phyloP scores from a whole-genome alignment of 2,888 invertebrate genomes.

The Nezara viridula region DNA sequence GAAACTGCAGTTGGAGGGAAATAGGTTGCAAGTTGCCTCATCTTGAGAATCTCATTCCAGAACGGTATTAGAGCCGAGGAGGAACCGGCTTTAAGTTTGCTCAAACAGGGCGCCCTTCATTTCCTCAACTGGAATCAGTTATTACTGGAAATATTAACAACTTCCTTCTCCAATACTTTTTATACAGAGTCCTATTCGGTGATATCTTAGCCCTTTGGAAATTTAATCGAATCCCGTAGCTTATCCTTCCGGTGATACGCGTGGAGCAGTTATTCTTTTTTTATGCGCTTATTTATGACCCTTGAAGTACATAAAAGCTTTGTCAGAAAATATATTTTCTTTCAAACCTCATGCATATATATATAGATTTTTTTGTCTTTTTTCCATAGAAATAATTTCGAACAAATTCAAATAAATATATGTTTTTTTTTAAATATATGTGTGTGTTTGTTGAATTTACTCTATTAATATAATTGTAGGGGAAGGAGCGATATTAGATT shows the following conservation, averaged over 20 bases:
- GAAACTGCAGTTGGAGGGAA: not conserved
- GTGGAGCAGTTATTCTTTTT: not conserved
- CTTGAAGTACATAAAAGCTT: not conserved
- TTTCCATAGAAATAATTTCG: too few relatives aligned
- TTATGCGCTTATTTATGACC: not conserved
- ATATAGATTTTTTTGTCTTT: too few relatives aligned
- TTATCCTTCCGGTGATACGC: not conserved
- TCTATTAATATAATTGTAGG: too few relatives aligned
- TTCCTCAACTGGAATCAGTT: not conserved
- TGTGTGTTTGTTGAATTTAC: too few relatives aligned
- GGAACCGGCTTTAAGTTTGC: not conserved
- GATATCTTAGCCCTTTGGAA: not conserved
- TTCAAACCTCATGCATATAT: too few relatives aligned
- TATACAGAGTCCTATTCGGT: not conserved
- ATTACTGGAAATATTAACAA: constrained; percentile 5
- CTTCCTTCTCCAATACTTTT: not conserved
- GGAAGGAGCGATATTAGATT: too few relatives aligned
- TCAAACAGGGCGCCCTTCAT: not conserved
- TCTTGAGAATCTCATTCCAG: not conserved
- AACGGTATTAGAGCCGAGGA: not conserved
- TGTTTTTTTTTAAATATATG: too few relatives aligned
- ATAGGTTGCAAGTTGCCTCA: not conserved
- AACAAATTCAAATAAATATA: too few relatives aligned
- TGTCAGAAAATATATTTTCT: too few relatives aligned
- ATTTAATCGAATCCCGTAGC: not conserved